phyloP scores from a whole-genome alignment of 1,140 invertebrate genomes.

The Heliconius hermathena region DNA sequence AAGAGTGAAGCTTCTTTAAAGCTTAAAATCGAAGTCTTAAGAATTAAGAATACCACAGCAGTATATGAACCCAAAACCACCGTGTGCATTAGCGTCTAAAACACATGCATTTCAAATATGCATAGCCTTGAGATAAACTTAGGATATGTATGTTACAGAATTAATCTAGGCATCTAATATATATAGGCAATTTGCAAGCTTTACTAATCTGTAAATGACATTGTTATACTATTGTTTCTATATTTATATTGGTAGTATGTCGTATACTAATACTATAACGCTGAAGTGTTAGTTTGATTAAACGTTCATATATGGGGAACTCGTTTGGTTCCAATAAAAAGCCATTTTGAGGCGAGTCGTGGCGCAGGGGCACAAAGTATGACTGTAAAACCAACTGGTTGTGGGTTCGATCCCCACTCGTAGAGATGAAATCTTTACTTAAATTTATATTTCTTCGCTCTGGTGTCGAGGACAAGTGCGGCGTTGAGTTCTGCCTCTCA shows the following conservation, averaged over 20 bases:
- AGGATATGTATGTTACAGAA: neutral
- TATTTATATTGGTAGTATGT: neutral
- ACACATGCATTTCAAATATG: conserved; percentile 4
- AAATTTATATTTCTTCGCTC: too few relatives aligned
- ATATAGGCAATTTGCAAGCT: conserved; percentile 8
- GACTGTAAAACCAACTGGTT: too few relatives aligned
- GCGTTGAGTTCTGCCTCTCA: too few relatives aligned
- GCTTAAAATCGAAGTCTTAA: neutral
- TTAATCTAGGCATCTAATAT: neutral
- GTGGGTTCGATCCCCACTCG: too few relatives aligned
- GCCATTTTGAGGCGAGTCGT: too few relatives aligned
- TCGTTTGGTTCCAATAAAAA: too few relatives aligned
- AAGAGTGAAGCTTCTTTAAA: neutral
- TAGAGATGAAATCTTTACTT: too few relatives aligned
- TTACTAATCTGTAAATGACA: neutral
- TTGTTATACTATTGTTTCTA: neutral
- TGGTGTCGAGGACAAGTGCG: too few relatives aligned
- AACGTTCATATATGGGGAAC: too few relatives aligned
- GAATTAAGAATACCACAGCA: neutral
- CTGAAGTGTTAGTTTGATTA: too few relatives aligned
- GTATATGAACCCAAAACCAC: neutral
- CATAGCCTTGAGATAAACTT: neutral
- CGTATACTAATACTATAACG: too few relatives aligned
- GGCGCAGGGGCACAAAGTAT: too few relatives aligned
- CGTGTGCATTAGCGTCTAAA: neutral